phyloP scores from a whole-genome alignment of 2,888 invertebrate genomes.

The Peribatodes rhomboidaria region DNA sequence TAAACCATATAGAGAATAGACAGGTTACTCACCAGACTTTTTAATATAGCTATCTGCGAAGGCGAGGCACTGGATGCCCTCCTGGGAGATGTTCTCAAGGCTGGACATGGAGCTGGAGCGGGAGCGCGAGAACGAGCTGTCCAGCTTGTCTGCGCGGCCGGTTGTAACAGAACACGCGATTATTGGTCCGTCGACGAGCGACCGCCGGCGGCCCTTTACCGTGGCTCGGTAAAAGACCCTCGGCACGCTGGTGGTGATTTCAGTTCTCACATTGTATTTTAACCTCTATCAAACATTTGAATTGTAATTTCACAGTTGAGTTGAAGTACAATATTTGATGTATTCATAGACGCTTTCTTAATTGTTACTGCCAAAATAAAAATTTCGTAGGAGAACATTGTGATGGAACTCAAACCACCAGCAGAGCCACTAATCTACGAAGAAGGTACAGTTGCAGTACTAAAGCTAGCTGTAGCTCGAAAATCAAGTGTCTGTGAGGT shows the following conservation, averaged over 20 bases:
- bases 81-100: conserved; percentile 98
- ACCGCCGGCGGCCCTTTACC: conserved; percentile 34
- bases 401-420: conserved; percentile 41
- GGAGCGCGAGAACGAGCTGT: conserved; percentile 98
- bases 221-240: conserved; percentile 26
- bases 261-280: conserved; percentile 20
- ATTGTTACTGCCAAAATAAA: neutral
- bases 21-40: conserved; percentile 92
- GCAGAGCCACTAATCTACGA: conserved; percentile 58
- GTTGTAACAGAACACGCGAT: conserved; percentile 72
- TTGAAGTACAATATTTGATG: neutral
- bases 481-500: conserved; percentile 68
- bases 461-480: conserved; percentile 68
- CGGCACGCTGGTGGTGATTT: conserved; percentile 35
- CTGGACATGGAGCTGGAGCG: conserved; percentile 99
- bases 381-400: neutral
- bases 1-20: neutral
- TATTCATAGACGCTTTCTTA: neutral
- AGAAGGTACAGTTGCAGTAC: conserved; percentile 61
- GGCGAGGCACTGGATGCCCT: conserved; percentile 97
- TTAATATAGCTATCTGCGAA: conserved; percentile 98
- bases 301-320: neutral
- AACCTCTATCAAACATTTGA: no score
- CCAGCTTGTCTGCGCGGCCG: conserved; percentile 97
- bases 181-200: conserved; percentile 59